Conservation (phyloP, 2,797 vertebrate species). For the Calcarius lapponicus region DNA sequence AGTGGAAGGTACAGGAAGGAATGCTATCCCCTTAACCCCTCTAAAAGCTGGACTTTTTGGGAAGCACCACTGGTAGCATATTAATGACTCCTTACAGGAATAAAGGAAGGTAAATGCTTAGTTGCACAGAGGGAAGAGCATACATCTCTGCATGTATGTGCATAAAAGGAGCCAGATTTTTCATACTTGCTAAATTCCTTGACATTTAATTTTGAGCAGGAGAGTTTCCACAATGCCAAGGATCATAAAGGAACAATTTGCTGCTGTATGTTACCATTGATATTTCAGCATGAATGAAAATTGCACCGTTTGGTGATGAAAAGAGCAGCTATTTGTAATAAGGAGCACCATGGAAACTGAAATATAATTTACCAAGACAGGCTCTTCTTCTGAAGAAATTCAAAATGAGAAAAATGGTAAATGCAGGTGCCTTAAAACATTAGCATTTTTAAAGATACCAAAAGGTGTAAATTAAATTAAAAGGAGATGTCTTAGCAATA, state of each 20-base stretch:
- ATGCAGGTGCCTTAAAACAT: neutral
- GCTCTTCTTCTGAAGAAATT: neutral
- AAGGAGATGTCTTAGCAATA: constrained; percentile 24
- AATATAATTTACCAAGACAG: constrained; percentile 56
- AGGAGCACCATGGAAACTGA: constrained; percentile 64
- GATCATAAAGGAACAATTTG: constrained; percentile 68
- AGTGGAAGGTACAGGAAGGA: neutral
- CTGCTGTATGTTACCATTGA: constrained; percentile 57
- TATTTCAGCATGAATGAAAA: constrained; percentile 64
- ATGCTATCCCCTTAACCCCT: neutral
- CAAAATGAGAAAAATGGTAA: constrained; percentile 6
- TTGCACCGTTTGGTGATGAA: constrained; percentile 42
- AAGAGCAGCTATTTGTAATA: constrained; percentile 37
- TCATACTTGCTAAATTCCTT: constrained; percentile 52
- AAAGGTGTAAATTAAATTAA: constrained; percentile 39
- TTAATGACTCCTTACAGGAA: neutral
- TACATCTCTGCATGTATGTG: neutral
- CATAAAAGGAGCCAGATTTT: constrained; percentile 6
- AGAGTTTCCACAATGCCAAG: constrained; percentile 48
- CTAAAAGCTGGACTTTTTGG: neutral
- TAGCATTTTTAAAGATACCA: constrained; percentile 23
- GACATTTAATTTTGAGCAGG: constrained; percentile 53
- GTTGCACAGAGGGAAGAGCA: neutral
- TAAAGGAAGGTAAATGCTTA: neutral
- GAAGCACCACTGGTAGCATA: neutral